Evolutionary conservation across 2,888 invertebrate species (phyloP).

Genomic region (Mylabris sibirica): DNA sequence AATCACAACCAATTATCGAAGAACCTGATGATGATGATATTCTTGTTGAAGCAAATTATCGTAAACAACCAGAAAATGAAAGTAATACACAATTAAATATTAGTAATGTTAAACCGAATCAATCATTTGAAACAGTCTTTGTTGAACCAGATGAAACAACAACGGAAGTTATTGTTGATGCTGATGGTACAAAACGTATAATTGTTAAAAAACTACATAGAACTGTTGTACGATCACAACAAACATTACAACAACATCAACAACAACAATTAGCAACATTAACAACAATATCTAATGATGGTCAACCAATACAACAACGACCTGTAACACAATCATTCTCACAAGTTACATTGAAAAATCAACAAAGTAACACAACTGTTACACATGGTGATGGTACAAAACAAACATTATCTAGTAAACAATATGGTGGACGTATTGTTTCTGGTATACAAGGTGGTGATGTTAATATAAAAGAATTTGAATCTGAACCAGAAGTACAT

Average conservation of each 20-base stretch:
- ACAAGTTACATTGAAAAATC: constrained; percentile 70
- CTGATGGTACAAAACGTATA: constrained; percentile 82
- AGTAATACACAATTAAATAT: constrained; percentile 74
- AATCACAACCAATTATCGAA: constrained; percentile 63
- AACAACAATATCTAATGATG: constrained; percentile 65
- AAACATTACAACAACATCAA: constrained; percentile 70
- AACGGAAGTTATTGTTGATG: constrained; percentile 80
- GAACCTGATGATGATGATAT: constrained; percentile 69
- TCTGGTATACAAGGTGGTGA: constrained; percentile 71
- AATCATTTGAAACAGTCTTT: constrained; percentile 82
- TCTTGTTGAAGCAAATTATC: constrained; percentile 77
- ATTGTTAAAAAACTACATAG: constrained; percentile 77
- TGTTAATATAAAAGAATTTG: constrained; percentile 71
- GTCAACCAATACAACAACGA: constrained; percentile 47
- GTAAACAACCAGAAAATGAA: constrained; percentile 62
- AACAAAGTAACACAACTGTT: constrained; percentile 68
- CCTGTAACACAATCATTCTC: constrained; percentile 65
- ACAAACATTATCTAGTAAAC: constrained; percentile 69
- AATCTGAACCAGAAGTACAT: constrained; percentile 68
- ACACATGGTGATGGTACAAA: constrained; percentile 69
- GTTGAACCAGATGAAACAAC: constrained; percentile 84
- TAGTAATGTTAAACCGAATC: constrained; percentile 72
- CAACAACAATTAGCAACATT: constrained; percentile 68
- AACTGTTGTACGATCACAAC: constrained; percentile 72
- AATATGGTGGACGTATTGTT: constrained; percentile 70